Conservation (phyloP, 2,797 vertebrate genomes). For the Poliocrania exsul region DNA sequence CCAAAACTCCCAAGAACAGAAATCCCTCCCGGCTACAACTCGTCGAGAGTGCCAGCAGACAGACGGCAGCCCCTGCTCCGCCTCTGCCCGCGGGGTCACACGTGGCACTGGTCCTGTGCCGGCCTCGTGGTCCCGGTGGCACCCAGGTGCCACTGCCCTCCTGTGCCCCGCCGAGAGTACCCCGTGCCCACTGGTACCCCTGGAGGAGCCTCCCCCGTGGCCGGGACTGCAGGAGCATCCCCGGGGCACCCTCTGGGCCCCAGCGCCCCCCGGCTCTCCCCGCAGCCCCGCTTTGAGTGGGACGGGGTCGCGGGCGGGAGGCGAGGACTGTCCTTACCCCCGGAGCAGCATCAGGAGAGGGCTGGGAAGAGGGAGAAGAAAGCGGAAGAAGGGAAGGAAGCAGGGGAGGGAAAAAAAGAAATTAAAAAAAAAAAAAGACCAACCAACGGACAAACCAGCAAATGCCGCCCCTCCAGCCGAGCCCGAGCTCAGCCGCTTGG, state of each 20-base stretch:
- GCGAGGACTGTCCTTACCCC: conserved; percentile 3
- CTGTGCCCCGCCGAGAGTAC: background rate
- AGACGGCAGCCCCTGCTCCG: background rate
- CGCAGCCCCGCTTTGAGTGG: background rate
- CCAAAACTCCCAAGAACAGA: background rate
- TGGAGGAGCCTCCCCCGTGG: background rate
- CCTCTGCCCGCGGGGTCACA: background rate
- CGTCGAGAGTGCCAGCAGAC: background rate
- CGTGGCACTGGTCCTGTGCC: background rate
- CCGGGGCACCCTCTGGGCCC: background rate
- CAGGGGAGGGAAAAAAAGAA: background rate
- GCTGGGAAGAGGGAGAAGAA: conserved; percentile 29
- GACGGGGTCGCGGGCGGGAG: background rate
- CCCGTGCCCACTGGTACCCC: background rate
- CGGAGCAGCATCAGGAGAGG: conserved; percentile 16
- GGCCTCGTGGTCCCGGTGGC: background rate
- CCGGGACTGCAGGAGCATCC: background rate
- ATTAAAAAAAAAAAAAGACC: background rate
- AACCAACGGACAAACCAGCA: conserved; percentile 1
- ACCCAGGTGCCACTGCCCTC: background rate
- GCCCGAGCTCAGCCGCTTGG: conserved; percentile 12
- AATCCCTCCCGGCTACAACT: background rate
- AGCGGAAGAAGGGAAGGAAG: conserved; percentile 54
- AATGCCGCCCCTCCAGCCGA: conserved; percentile 31
- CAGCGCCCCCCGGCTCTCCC: background rate